Base-by-base conservation (phyloP, 2,888 invertebrate species). In the Atethmia centrago region DNA sequence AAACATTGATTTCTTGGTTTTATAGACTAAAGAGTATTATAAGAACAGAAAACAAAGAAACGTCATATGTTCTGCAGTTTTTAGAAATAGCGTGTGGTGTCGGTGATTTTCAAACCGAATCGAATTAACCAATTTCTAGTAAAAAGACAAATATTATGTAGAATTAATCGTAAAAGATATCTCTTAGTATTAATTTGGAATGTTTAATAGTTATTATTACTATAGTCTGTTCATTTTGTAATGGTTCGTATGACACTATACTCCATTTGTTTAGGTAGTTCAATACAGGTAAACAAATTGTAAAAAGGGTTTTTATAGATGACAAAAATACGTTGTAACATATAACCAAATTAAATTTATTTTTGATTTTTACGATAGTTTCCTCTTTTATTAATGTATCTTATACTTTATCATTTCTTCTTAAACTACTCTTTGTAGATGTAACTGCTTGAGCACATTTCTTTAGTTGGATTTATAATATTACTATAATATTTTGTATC, bases 131-230 rank as follows among this genome's bases (percentile, higher is more conserved):
- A 56, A 56, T 62, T 25, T 62, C 64, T 81, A 56, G 55, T 79
- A 70, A 55, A 81, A 78, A 74, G 74, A 80, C 74, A 79, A 68
- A 74, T 66, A 51, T 49, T 28, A 49, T 77, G 31, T 82, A 71
- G 7, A 56, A 31, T 21, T 47, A 76, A 49, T 51, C 59, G 36
- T 77, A 59, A 58, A 19, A 25, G 19, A 53, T 62, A 28, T 75
- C n/a, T 64, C 68, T 62, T 59, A 77, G 77, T 71, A 55, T 76
- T 70, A 77, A 49, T 70, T 69, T 81, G 21, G 16, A 56, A 71
- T 53, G 36, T 77, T 63, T 61, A 31, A 55, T 77, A 16, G 21
- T 42, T 49, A 31, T 42, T 31, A 25, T 55, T 49, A 45, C 53
- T 71, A 36, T 42, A 58, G 77, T 56, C 21, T 77, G 68, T 56